Base-by-base conservation (phyloP, 2,888 invertebrate species). In the Rhogogaster chlorosoma region DNA sequence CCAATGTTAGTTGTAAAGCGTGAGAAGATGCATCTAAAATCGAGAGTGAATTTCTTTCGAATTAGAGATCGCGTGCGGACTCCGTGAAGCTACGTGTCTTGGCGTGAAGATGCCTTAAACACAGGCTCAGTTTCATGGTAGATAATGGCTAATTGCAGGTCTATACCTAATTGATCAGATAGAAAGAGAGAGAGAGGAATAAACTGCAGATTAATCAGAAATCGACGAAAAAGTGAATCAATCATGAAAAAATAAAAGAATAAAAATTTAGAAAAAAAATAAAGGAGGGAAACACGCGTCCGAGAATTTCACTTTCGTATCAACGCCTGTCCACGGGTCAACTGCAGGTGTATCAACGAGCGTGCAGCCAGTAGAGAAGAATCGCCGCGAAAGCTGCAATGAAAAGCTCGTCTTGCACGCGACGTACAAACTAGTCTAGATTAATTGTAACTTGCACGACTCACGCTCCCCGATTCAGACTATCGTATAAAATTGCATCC, bases 1-100 rank as follows among this genome's bases (percentile, higher is more conserved):
- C 38, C 4, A 38, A 10, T 36, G 61, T 7, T n/a, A 15, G 3
- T 9, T 12, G 61, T 15, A 38, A 84, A 83, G 86, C 86, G 86
- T 87, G 86, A 86, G 88, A 85, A 75, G 86, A 85, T 85, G 86
- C 86, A 87, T 85, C 67, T 82, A 53, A 36, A 61, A 49, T 75
- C 42, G 61, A 73, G 84, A 77, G 78, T 83, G 75, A 83, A 83
- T 53, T 84, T 85, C 85, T 86, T 84, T 80, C 83, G 83, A 83
- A 84, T 80, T 83, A 82, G 84, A 70, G 80, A 87, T 87, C 85
- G 87, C 86, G 86, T 86, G 86, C 84, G 42, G 57, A 53, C 53
- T 67, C 77, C 71, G 85, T 86, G 86, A 86, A 88, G 86, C 38
- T 38, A 36, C 22, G 22, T 61, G 2, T 78, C 53, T 36, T 10